These are phyloP conservation scores for Cyclophora punctaria DNA, from an alignment of 2,888 invertebrate genomes.

Conservation along the genomic window DNA sequence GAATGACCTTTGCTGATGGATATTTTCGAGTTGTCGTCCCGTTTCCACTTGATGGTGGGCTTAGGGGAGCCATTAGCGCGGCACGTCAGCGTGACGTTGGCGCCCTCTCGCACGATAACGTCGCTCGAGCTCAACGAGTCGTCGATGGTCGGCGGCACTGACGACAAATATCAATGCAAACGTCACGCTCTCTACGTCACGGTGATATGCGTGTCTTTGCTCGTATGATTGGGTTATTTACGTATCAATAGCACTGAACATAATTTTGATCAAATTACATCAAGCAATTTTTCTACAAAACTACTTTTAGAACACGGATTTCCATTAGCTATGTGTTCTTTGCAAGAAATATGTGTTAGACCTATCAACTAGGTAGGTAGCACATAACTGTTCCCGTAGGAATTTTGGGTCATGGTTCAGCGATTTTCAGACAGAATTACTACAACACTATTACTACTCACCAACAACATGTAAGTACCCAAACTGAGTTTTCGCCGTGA, in stretches of 20 bases:
- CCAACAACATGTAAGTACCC: conserved; percentile 95
- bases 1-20: conserved; percentile 87
- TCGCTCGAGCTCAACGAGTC: conserved; percentile 93
- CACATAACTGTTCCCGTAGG: too few relatives aligned
- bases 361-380: too few relatives aligned
- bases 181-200: conserved; percentile 17
- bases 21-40: conserved; percentile 91
- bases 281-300: too few relatives aligned
- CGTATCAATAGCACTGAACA: too few relatives aligned
- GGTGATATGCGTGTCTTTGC: conserved; percentile 13
- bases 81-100: conserved; percentile 91
- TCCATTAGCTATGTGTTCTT: background rate
- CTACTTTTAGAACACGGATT: too few relatives aligned
- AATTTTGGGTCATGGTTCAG: too few relatives aligned
- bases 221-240: conserved; percentile 10
- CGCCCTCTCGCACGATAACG: conserved; percentile 91
- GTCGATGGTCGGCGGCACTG: conserved; percentile 95
- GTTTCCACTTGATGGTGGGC: conserved; percentile 93
- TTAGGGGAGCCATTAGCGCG: conserved; percentile 92
- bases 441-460: conserved; percentile 57
- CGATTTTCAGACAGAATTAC: too few relatives aligned
- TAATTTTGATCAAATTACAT: too few relatives aligned
- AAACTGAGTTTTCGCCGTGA: conserved; percentile 93
- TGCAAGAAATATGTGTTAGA: too few relatives aligned
- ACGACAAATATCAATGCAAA: conserved; percentile 39